Conservation (phyloP, 2,113 vertebrate species). For the Taxidea taxus region DNA sequence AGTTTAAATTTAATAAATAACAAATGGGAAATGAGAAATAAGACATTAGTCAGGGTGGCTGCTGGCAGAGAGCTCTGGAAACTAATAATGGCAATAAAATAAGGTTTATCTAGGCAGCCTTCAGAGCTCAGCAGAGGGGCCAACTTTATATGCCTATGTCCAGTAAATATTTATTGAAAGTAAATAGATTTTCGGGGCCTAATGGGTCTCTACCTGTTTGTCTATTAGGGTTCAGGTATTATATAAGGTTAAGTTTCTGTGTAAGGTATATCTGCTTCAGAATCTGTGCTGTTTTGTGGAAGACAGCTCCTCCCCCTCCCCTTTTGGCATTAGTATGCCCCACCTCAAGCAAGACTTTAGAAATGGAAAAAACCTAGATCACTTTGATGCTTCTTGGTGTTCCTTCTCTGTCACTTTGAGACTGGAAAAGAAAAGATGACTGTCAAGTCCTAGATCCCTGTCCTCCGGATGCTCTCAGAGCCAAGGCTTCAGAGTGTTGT, state of each 20-base stretch:
- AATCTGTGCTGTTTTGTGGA: neutral
- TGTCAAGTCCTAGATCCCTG: neutral
- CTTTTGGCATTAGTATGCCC: neutral
- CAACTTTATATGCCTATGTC: neutral
- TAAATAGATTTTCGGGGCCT: neutral
- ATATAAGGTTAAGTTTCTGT: neutral
- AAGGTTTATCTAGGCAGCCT: neutral
- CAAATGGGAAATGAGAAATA: neutral
- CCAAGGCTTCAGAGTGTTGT: neutral
- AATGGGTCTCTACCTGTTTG: neutral
- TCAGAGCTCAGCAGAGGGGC: neutral
- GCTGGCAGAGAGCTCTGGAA: neutral
- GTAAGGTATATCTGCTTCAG: neutral
- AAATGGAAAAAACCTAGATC: neutral
- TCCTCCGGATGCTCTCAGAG: rapidly evolving
- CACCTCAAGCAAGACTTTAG: neutral
- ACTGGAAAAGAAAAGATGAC: neutral
- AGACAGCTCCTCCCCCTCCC: neutral
- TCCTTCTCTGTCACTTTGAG: neutral
- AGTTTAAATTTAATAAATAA: neutral
- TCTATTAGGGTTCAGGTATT: neutral
- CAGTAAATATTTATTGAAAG: neutral
- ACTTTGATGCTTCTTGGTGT: neutral
- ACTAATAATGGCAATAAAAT: neutral
- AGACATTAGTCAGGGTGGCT: neutral